Base-by-base conservation (phyloP, 2,888 invertebrate species). In the Amblyjoppa proteus region DNA sequence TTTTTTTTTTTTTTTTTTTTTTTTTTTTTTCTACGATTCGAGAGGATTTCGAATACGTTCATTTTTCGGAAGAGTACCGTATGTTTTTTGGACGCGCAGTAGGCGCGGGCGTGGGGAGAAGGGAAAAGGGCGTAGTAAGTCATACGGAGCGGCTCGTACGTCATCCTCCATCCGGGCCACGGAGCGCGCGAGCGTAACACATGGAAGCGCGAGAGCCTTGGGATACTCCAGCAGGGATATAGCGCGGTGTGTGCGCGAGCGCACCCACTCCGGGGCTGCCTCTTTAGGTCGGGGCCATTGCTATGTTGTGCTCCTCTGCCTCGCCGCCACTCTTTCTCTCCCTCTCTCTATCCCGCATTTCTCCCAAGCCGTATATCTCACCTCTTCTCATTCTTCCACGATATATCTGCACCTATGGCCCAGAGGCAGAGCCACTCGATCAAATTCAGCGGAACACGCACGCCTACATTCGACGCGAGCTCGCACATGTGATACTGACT, bases 51-150 rank as follows among this genome's bases (percentile, higher is more conserved):
- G 71, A 41, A 56, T 69, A 74, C 56, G 66, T 83, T 83, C 69
- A 83, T 87, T 86, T 83, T 87, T 87, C 25, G 75, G 71, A 73
- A 83, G 81, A 86, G 25, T 53, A 69, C 74, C 91, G 83, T 87
- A 93, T 93, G 93, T 93, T 93, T 93, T 93, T 90, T 85, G 91
- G 89, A 90, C 89, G 92, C 87, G 87, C 90, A 91, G 90, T 93
- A 93, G 87, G 90, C 73, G 75, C 81, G 84, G 91, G 92, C 92
- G 91, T 92, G 93, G 91, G 91, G 92, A 91, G 92, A 92, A 91
- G 92, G 92, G 91, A 92, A 92, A 93, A 92, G 93, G 93, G 92
- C 93, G 93, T 93, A 92, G 93, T 93, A 93, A 93, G 92, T 93
- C 93, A 93, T 93, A 92, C 91, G 90, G 90, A 91, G 91, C 90